A percentile compares a stretch with the other conserved stretches of the same genome.
Evolutionary conservation across 2,888 invertebrate genomes (phyloP).

Genomic region (Mantis religiosa): DNA sequence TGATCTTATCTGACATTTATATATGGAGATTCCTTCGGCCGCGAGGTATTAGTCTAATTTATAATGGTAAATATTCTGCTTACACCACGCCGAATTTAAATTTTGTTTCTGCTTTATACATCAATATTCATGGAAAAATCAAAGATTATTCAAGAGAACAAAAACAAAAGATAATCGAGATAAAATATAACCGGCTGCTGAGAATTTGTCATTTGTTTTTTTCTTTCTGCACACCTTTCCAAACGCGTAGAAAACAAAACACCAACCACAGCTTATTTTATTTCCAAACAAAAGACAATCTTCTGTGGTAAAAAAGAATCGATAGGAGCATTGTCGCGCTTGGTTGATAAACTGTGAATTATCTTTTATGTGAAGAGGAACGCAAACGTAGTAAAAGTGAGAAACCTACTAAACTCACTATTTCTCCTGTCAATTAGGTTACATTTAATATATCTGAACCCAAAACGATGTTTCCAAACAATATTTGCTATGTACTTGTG

Average conservation of each 20-base stretch:
- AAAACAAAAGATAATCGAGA: background rate
- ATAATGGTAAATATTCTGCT: background rate
- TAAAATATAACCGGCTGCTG: no score
- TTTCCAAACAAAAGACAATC: background rate
- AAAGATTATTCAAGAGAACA: background rate
- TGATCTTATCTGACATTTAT: background rate
- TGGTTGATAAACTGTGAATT: background rate
- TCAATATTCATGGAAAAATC: background rate
- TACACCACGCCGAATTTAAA: background rate
- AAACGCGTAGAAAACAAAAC: background rate
- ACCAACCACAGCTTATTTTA: background rate
- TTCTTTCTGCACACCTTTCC: background rate
- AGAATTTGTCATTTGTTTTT: background rate
- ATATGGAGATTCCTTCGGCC: background rate
- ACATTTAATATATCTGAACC: background rate
- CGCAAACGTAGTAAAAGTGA: background rate
- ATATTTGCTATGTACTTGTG: background rate
- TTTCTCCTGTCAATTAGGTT: background rate
- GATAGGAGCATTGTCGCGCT: background rate
- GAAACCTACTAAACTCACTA: background rate
- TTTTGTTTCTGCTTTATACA: background rate
- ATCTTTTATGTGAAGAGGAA: background rate
- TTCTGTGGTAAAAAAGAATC: background rate
- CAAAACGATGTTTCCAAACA: background rate
- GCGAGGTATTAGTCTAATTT: no score